Base-by-base conservation (phyloP, 2,888 invertebrate species). In the Cotesia congregata region DNA sequence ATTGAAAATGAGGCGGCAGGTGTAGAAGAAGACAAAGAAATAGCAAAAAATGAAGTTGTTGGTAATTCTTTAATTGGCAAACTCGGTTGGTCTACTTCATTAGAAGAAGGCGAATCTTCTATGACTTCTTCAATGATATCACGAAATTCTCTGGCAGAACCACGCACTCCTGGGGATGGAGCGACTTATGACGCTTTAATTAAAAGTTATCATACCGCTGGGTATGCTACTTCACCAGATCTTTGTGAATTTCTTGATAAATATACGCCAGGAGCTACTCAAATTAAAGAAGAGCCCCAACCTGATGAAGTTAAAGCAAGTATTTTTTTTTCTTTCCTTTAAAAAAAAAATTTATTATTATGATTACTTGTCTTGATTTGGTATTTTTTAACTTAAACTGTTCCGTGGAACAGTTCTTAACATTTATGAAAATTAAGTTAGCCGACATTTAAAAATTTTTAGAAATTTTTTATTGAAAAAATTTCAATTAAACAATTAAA, bases 51-150 rank as follows among this genome's bases (percentile, higher is more conserved):
- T 5, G 85, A 86, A 20, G 75, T 74, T 64, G 81, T 92, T 74
- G 94, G 94, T 0, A 94, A 94, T 88, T 94, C 93, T n/a, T 86
- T 94, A 62, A 90, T 91, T 86, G 92, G 92, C 59, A 92, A 92
- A 86, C 91, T 92, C 1, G 93, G 94, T 83, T 94, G 94, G 90
- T 93, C 93, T 71, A 93, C 93, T 7, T 92, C 90, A 80, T 89
- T 84, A 78, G 91, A 91, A 84, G 92, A 92, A 85, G 91, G 91
- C 20, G 89, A 92, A 82, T 91, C 91, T 82, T 86, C 89, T 40
- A 91, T 92, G 76, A 87, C 90, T 20, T 90, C 91, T 77, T 91
- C 92, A 5, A 90, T 91, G 82, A 91, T 92, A 59, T 91, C 92
- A 68, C 91, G 91, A 80, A 91, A 90, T 17, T 91, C 92, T 69